Conservation (phyloP, 2,113 vertebrate species). For the Halcyon senegalensis region DNA sequence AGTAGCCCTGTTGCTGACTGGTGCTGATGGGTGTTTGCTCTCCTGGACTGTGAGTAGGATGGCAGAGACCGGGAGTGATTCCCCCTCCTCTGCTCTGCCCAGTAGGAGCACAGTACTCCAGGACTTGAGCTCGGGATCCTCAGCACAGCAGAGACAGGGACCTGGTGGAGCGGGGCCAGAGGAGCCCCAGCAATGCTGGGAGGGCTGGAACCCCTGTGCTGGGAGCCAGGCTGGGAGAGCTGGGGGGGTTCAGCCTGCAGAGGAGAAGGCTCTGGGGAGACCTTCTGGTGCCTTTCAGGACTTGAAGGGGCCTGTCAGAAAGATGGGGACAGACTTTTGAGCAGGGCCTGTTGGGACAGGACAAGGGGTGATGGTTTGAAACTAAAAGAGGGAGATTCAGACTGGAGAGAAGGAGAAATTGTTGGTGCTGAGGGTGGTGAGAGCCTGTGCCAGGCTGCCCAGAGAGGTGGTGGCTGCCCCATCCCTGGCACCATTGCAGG, state of each 20-base stretch:
- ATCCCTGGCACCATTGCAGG: neutral
- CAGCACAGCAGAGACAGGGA: neutral
- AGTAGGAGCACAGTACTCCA: no score
- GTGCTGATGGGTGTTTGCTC: neutral
- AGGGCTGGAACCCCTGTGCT: neutral
- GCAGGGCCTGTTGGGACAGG: no score
- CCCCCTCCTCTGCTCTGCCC: neutral
- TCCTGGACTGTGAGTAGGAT: neutral
- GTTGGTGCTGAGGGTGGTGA: no score
- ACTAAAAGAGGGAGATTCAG: no score
- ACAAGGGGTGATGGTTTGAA: no score
- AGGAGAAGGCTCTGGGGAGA: no score
- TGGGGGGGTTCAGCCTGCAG: no score
- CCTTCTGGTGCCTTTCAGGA: no score
- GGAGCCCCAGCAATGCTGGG: neutral
- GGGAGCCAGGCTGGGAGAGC: neutral
- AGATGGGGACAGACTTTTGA: no score
- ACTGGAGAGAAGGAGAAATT: no score
- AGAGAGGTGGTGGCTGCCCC: neutral
- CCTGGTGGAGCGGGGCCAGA: neutral
- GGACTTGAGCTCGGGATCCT: neutral
- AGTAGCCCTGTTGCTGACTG: neutral
- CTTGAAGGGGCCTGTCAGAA: no score
- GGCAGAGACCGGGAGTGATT: neutral
- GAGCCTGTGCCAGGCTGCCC: no score